phyloP scores from a whole-genome alignment of 53 echinoderm and acorn worm species.

The Henricia sp. region DNA sequence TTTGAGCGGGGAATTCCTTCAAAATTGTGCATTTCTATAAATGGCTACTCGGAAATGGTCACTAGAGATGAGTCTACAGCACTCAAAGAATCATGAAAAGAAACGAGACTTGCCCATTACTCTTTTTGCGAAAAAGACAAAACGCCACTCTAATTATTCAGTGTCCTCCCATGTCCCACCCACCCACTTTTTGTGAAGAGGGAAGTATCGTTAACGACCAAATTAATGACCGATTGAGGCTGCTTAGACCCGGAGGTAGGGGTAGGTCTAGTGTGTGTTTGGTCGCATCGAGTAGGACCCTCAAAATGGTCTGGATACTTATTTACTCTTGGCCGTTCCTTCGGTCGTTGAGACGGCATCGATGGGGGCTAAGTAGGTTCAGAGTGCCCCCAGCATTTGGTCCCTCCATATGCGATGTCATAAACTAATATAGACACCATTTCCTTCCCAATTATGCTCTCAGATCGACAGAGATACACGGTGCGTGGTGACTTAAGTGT shows the following conservation, averaged over 20 bases:
- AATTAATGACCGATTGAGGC: conserved; percentile 13
- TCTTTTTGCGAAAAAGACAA: too few relatives aligned
- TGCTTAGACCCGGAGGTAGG: not conserved
- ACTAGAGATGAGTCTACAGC: too few relatives aligned
- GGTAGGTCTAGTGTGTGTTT: conserved; percentile 19
- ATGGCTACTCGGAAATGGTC: too few relatives aligned
- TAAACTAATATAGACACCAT: not conserved
- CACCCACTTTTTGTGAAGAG: too few relatives aligned
- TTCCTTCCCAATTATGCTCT: conserved; percentile 7
- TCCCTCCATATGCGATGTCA: conserved; percentile 5
- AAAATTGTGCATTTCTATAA: too few relatives aligned
- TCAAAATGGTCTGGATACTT: conserved; percentile 5
- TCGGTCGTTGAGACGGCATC: not conserved
- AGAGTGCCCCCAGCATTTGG: conserved; percentile 4
- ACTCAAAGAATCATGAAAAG: too few relatives aligned
- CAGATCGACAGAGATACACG: not conserved
- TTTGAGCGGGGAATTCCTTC: too few relatives aligned
- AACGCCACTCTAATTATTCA: too few relatives aligned
- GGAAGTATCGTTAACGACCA: conserved; percentile 49
- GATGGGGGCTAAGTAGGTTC: too few relatives aligned
- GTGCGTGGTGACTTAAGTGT: conserved; percentile 37
- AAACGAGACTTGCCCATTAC: too few relatives aligned
- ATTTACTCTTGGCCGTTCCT: conserved; percentile 28
- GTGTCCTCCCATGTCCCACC: too few relatives aligned
- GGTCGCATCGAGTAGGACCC: conserved; percentile 11